Conservation (phyloP, 2,113 vertebrate species). For the Megaceryle torquata region DNA sequence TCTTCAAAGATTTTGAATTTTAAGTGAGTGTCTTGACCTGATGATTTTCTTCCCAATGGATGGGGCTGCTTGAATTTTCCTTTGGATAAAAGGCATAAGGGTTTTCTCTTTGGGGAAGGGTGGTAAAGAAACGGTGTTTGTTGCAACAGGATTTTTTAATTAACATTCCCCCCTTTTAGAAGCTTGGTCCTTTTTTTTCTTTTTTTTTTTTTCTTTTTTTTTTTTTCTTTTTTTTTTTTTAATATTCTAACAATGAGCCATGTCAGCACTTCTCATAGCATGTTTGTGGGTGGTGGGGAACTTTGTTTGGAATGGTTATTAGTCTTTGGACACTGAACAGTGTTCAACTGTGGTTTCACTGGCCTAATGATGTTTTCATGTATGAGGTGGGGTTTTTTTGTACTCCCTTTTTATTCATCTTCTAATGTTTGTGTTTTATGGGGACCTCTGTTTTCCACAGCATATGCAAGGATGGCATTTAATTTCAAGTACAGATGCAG, state of each 20-base stretch:
- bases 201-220: neutral
- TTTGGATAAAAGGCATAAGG: neutral
- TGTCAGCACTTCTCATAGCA: neutral
- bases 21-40: neutral
- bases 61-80: neutral
- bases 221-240: neutral
- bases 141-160: conserved; percentile 31
- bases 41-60: neutral
- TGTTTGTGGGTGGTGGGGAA: neutral
- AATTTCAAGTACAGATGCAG: neutral
- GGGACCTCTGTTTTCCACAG: neutral
- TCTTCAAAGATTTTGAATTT: neutral
- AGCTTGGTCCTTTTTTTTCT: neutral
- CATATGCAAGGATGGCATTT: neutral
- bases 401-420: neutral
- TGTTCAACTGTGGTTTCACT: neutral
- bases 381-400: neutral
- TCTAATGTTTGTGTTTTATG: neutral
- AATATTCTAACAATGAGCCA: neutral
- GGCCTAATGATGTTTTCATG: neutral
- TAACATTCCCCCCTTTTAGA: neutral
- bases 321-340: neutral
- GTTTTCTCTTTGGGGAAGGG: neutral
- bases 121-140: neutral
- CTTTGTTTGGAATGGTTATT: neutral